Evolutionary conservation across 2,888 invertebrate species (phyloP).

Genomic region (Ptilodon capucinus): DNA sequence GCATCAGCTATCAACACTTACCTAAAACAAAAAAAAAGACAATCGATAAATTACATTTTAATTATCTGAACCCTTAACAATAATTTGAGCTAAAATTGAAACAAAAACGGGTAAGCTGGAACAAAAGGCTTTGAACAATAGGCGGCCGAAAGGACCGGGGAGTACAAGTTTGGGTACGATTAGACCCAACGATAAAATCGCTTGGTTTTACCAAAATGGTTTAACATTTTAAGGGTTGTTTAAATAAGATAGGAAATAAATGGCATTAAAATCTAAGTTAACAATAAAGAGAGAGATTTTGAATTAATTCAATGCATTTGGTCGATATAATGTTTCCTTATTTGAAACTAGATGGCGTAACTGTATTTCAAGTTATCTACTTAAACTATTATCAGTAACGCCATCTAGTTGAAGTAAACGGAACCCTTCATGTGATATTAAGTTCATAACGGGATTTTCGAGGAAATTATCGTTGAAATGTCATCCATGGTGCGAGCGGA

Average conservation of each 20-base stretch:
- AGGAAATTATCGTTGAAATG: background rate
- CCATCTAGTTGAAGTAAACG: too few species aligned
- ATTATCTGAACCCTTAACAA: conserved; percentile 5
- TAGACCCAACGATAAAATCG: conserved; percentile 3
- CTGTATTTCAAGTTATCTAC: too few species aligned
- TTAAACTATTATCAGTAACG: too few species aligned
- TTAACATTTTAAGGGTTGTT: background rate
- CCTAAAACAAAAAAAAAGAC: conserved; percentile 48
- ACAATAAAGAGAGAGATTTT: background rate
- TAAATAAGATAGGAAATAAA: too few species aligned
- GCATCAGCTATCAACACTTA: conserved; percentile 38
- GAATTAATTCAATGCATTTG: background rate
- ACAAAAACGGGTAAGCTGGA: conserved; percentile 36
- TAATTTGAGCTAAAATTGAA: conserved; percentile 31
- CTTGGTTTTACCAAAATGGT: background rate
- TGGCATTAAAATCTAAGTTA: background rate
- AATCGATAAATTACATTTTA: conserved; percentile 35
- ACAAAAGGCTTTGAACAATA: conserved; percentile 34
- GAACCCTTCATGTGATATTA: too few species aligned
- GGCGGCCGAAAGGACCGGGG: conserved; percentile 8
- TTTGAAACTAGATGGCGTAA: background rate
- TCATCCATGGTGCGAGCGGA: too few species aligned
- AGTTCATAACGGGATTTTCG: too few species aligned
- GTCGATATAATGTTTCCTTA: background rate
- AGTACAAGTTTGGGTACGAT: conserved; percentile 1